Base-by-base conservation (phyloP, 2,888 invertebrate species). In the Apocheima hispidaria region DNA sequence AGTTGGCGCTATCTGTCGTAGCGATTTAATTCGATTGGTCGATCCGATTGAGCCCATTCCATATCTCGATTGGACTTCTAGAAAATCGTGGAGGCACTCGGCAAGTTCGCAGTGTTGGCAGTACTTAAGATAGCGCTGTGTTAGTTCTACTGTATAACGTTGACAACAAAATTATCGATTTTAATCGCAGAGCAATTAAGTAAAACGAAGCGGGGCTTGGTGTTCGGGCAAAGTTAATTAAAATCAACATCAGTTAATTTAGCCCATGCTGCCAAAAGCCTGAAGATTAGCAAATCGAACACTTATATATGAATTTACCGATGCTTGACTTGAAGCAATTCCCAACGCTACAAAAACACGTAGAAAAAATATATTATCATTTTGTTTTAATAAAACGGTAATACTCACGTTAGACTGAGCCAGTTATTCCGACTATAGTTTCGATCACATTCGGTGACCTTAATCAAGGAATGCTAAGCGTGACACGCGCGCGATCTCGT, bases 31-130 rank as follows among this genome's bases (percentile, higher is more conserved):
- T 69, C 73, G 74, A 80, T 81, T 79, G 79, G 77, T 83, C 83
- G 81, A 84, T 83, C 82, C 83, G 81, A 84, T 83, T 81, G 79
- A 75, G 77, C 79, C 78, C 69, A 80, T 83, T 82, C 79, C 79
- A 77, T 74, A 71, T 76, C 75, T 79, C 78, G 78, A 79, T 81
- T 81, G 78, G 74, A 72, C 66, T 69, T 65, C 70, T 71, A 69
- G 72, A 71, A 70, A 43, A 38, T 44, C 41, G 52, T 26, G 54
- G 12, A 48, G 14, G 16, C n/a, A 21, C 14, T 50, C 30, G 33
- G 40, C 21, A 26, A 23, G 52, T 58, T 52, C 20, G 35, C 44
- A 23, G n/a, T 38, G 23, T 52, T 50, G 14, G 16, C 36, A 52
- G 43, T 54, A 43, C 41, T 28, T 35, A 33, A 46, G 38, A 14